These are phyloP conservation scores for Drosophila fungiperda DNA, from an alignment of 2,888 invertebrate species.

Conservation along the genomic window DNA sequence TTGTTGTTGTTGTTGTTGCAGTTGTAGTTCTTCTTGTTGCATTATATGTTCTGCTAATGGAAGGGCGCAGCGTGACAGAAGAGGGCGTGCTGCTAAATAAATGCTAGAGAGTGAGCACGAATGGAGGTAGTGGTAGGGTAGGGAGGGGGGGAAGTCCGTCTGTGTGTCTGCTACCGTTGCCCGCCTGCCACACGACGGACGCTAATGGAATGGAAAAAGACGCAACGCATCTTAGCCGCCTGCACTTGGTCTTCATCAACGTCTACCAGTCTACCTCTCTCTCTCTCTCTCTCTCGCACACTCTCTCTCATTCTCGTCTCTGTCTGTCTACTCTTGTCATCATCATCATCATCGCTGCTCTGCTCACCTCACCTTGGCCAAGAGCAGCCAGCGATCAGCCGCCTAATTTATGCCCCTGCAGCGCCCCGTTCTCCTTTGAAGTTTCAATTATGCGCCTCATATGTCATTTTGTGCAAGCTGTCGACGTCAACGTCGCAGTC, in stretches of 20 bases:
- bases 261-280: not conserved
- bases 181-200: conserved; percentile 61
- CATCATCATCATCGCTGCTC: conserved; percentile 51
- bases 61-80: conserved; percentile 64
- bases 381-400: conserved; percentile 65
- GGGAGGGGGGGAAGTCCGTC: not conserved
- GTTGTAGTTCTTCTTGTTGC: conserved; percentile 9
- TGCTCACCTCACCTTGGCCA: conserved; percentile 50
- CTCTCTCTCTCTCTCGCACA: not conserved
- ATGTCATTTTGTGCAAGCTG: conserved; percentile 80
- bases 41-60: conserved; percentile 66
- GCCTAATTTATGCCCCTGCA: conserved; percentile 77
- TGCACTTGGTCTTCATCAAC: conserved; percentile 49
- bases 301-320: not conserved
- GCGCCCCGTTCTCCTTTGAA: conserved; percentile 80
- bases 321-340: conserved; percentile 27
- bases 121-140: too few species aligned
- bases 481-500: conserved; percentile 30
- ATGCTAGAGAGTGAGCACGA: not conserved
- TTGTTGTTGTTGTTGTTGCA: conserved; percentile 12
- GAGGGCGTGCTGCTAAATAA: conserved; percentile 30
- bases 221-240: conserved; percentile 54
- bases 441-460: conserved; percentile 82
- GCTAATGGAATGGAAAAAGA: conserved; percentile 68
- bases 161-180: conserved; percentile 39